These are phyloP conservation scores for Leptopilina drosophilae DNA, from an alignment of 2,888 invertebrate genomes.

Conservation along the genomic window DNA sequence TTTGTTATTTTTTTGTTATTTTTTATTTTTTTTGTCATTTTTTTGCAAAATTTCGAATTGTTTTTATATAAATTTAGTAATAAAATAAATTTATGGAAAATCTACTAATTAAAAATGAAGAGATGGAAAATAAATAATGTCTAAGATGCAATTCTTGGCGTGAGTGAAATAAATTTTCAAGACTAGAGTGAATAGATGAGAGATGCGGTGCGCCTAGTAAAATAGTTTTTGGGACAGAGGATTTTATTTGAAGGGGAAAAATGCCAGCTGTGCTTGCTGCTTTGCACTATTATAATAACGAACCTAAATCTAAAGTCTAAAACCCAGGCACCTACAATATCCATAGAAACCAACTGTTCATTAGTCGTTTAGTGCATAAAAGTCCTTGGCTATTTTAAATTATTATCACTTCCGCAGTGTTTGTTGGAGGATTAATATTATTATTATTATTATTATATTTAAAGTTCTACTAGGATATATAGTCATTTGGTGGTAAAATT, in stretches of 20 bases:
- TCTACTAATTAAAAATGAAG: no score
- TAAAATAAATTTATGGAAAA: no score
- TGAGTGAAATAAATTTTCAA: constrained; percentile 21
- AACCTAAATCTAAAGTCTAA: constrained; percentile 51
- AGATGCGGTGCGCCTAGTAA: constrained; percentile 48
- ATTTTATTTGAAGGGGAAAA: constrained; percentile 57
- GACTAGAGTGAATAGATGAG: constrained; percentile 18
- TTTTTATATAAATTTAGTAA: no score
- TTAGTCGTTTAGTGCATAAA: constrained; percentile 63
- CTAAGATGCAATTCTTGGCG: neutral
- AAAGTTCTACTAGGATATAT: no score
- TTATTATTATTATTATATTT: no score
- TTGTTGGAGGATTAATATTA: neutral
- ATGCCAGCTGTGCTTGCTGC: constrained; percentile 74
- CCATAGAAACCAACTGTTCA: constrained; percentile 75
- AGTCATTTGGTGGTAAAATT: no score
- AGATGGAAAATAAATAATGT: neutral
- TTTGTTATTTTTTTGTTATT: no score
- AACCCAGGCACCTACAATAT: constrained; percentile 69
- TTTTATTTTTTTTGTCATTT: no score
- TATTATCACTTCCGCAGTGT: neutral
- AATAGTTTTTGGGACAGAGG: constrained; percentile 44
- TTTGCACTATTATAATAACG: constrained; percentile 67
- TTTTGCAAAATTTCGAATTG: no score
- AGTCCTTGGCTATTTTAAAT: constrained; percentile 52